Evolutionary conservation across 1,140 invertebrate species (phyloP).

Genomic region (Penaeus japonicus): DNA sequence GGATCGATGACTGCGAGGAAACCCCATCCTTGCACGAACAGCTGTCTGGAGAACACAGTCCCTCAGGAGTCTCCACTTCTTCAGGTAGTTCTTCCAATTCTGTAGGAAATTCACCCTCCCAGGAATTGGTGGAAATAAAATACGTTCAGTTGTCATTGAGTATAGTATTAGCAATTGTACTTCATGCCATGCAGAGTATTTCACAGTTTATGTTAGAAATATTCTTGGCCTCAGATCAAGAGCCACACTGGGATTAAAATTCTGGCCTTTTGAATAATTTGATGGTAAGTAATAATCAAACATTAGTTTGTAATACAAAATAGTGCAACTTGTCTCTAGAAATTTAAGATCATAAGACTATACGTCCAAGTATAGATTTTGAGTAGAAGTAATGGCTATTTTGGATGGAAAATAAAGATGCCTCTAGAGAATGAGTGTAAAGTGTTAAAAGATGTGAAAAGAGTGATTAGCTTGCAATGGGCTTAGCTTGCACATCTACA

Average conservation of each 20-base stretch:
- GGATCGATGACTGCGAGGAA: neutral
- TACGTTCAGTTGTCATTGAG: slow-evolving; percentile 57
- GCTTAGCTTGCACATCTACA: no score
- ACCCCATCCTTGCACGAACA: neutral
- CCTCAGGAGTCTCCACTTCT: neutral
- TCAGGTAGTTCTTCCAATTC: slow-evolving; percentile 13
- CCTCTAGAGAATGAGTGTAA: no score
- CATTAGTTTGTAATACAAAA: no score
- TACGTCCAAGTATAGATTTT: no score
- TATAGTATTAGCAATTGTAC: slow-evolving; percentile 58
- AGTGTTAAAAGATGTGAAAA: no score
- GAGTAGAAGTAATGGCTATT: no score
- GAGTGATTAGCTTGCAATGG: no score
- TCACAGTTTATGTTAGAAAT: slow-evolving; percentile 58
- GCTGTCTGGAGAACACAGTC: neutral
- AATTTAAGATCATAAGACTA: no score
- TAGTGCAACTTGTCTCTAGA: no score
- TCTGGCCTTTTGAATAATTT: no score
- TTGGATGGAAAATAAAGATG: no score
- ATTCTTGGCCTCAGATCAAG: slow-evolving; percentile 49
- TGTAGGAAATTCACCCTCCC: slow-evolving; percentile 15
- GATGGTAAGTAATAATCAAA: no score
- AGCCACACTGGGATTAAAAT: slow-evolving; percentile 35
- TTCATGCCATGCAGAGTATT: slow-evolving; percentile 58
- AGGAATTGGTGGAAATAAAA: slow-evolving; percentile 55